Base-by-base conservation (phyloP, 2,113 vertebrate genomes). In the Eonycteris spelaea region DNA sequence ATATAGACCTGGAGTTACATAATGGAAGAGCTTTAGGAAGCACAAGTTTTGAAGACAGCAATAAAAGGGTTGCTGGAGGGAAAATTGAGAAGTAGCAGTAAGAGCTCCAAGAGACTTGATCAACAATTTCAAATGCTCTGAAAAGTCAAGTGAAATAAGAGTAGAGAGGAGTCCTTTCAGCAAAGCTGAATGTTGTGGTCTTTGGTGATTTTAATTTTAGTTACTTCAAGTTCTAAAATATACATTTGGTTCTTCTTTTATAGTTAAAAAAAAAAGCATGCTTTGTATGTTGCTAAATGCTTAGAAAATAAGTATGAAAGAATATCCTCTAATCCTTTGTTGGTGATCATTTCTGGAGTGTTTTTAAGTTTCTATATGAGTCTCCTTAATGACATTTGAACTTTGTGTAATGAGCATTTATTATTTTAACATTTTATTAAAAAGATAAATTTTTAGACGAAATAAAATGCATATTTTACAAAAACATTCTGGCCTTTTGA, bases 391-490 rank as follows among this genome's bases (percentile, higher is more conserved):
- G 40, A 4, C 90, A 85, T 85, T 80, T 92, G 68, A 94, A 77
- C 78, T 82, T 48, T 82, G 24, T 74, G 3, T 74, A 74, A 83
- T n/a, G 15, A 65, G 7, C 35, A 70, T 73, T 82, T 70, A 43
- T 92, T 48, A 63, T 87, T 96, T 63, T 33, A 63, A 63, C 22
- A 63, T 63, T 83, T 63, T 83, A 83, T 83, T 83, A 22, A 83
- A 92, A 95, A 73, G 57, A 71, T 48, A 79, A 61, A 68, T 70
- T 68, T 88, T 51, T 75, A 84, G 61, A 59, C 79, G 35, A 95
- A 93, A 80, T 94, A 94, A 95, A 92, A 73, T 71, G 11, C 61
- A 67, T 55, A 21, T 63, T 94, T 90, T 73, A 51, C 38, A 55
- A 84, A 95, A 89, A 87, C 30, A 79, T 18, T 16, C n/a, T 74